Conservation (phyloP, 2,888 invertebrate species). For the Ormyrus nitidulus region DNA sequence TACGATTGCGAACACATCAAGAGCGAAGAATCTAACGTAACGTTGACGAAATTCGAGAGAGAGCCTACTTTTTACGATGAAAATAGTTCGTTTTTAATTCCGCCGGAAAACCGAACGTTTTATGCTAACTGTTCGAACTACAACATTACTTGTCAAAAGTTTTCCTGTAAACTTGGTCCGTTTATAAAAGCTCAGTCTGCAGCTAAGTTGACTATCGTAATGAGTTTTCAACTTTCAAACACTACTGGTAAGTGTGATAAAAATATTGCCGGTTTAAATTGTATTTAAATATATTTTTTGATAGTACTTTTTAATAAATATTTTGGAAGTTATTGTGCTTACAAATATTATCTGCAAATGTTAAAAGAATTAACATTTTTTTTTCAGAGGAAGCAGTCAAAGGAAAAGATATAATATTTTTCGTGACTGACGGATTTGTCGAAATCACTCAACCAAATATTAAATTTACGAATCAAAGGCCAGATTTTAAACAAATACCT, state of each 20-base stretch:
- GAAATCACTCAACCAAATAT: conserved; percentile 65
- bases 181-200: conserved; percentile 35
- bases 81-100: conserved; percentile 27
- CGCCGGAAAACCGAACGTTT: neutral
- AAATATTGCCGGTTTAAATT: too few species aligned
- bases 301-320: too few species aligned
- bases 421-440: conserved; percentile 69
- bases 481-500: conserved; percentile 19
- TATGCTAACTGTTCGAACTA: conserved; percentile 71
- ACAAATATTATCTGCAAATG: neutral
- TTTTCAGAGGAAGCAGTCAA: conserved; percentile 63
- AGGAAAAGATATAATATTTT: conserved; percentile 71
- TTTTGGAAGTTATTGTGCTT: too few species aligned
- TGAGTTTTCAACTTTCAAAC: conserved; percentile 21
- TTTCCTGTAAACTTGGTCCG: conserved; percentile 72
- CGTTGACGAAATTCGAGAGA: neutral
- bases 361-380: conserved; percentile 1
- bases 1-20: conserved; percentile 2
- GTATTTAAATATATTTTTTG: too few species aligned
- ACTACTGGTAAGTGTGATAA: conserved; percentile 13
- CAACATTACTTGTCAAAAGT: conserved; percentile 66
- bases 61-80: conserved; percentile 51
- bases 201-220: conserved; percentile 14
- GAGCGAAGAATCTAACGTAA: conserved; percentile 1
- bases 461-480: conserved; percentile 24